Evolutionary conservation across 1,140 invertebrate species (phyloP), one percentile per base, ranked within the genome.

Genomic region (Lucilia cuprina): DNA sequence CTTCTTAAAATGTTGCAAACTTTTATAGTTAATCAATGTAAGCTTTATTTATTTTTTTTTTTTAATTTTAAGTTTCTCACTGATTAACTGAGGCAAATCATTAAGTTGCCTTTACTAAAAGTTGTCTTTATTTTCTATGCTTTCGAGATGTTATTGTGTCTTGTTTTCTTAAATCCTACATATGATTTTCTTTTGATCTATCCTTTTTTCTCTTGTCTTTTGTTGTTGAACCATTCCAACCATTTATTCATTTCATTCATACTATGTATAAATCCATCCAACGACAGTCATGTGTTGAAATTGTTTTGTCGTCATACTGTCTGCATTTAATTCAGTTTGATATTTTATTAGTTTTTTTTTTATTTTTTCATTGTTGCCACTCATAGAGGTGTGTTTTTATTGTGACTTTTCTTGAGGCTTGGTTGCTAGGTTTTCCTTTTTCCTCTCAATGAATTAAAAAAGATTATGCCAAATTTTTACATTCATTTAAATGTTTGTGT

Each of bases 161-260:
- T 60, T 30, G 25, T 30, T 30, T 21, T 70, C 65, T 21, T 25
- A 25, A 70, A 70, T 70, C 65, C 65, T 70, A 70, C 65, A 70
- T 21, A 70, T 21, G 19, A 70, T 70, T 70, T 70, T 70, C 65
- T 70, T 70, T 70, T 70, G 65, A 70, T 70, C 65, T 10, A 70
- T 70, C 65, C 65, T 60, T 60, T 60, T n/a, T n/a, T 60, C 25
- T 30, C 25, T 30, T 30, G 1, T 30, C 25, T 30, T 30, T 2
- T 30, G 25, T 30, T 30, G 25, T 41, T 12, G 5, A 60, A 60
- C 14, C 55, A 60, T 60, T n/a, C 55, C 14, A n/a, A 60, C 55
- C 65, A 70, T 70, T 21, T 10, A 21, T 55, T 55, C 21, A 9
- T 5, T 70, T n/a, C 55, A n/a, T 60, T n/a, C 14, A 60, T 60